Percentiles rank a stretch among this genome's conserved stretches.
Conservation (phyloP, 1,140 invertebrate genomes). For the Cydia fagiglandana region DNA sequence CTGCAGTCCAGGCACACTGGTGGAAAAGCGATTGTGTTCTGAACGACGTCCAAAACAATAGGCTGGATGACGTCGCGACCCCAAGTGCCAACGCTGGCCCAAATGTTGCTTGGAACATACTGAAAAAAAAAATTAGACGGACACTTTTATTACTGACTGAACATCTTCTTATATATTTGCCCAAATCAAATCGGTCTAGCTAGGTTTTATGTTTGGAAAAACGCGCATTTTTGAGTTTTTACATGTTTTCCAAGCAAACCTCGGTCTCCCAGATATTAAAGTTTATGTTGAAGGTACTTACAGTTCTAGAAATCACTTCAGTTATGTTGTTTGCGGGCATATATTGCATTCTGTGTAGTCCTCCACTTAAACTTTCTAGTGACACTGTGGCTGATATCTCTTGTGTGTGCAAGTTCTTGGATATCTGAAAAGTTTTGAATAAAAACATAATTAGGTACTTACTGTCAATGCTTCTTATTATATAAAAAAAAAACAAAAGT, state of each 20-base stretch:
- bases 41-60: constrained; percentile 38
- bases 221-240: no score
- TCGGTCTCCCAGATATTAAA: background rate
- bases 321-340: constrained; percentile 45
- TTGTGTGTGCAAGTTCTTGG: constrained; percentile 42
- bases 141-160: no score
- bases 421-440: constrained; percentile 42
- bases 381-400: constrained; percentile 29
- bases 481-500: no score
- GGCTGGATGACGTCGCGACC: constrained; percentile 38
- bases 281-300: constrained; percentile 37
- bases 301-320: constrained; percentile 49
- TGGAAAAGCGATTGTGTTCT: constrained; percentile 39
- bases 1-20: constrained; percentile 8
- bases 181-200: no score
- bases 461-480: no score
- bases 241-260: no score
- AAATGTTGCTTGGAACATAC: constrained; percentile 34
- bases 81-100: constrained; percentile 38
- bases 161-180: no score
- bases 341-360: constrained; percentile 42
- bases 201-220: no score
- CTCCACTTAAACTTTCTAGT: background rate
- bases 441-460: no score
- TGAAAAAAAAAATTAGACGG: constrained; percentile 36